Evolutionary conservation across 2,797 vertebrate species (phyloP).

Genomic region (Ctenochaetus hawaiiensis): DNA sequence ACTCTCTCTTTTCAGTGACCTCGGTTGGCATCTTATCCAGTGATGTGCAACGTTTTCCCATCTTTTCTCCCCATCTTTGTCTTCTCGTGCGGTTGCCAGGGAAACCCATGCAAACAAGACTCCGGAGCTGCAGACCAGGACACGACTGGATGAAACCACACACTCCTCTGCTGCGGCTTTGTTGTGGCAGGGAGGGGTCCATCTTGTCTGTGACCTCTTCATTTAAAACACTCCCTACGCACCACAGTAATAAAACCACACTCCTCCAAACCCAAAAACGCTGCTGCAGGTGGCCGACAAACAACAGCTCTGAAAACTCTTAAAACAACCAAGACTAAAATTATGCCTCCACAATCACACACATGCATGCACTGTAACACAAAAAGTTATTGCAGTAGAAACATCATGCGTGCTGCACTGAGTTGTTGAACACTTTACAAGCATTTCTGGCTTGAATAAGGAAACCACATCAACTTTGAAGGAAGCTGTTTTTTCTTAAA

Average conservation of each 20-base stretch:
- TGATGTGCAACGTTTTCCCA: constrained; percentile 38
- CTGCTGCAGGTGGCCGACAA: constrained; percentile 47
- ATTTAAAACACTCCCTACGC: constrained; percentile 65
- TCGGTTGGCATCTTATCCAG: constrained; percentile 34
- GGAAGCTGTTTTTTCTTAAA: constrained; percentile 24
- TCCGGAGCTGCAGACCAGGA: constrained; percentile 20
- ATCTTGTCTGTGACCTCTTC: constrained; percentile 66
- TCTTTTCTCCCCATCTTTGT: constrained; percentile 8
- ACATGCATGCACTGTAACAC: constrained; percentile 21
- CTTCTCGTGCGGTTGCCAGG: constrained; percentile 44
- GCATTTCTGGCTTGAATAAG: constrained; percentile 28
- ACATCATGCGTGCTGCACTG: constrained; percentile 24
- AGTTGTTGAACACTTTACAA: constrained; percentile 41
- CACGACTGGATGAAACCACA: constrained; percentile 52
- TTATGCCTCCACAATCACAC: constrained; percentile 35
- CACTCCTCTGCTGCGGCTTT: constrained; percentile 42
- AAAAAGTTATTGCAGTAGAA: constrained; percentile 45
- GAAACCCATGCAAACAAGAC: constrained; percentile 59
- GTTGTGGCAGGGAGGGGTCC: constrained; percentile 65
- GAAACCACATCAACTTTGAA: constrained; percentile 6
- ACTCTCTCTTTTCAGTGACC: constrained; percentile 31
- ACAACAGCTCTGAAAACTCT: constrained; percentile 62
- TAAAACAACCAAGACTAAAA: constrained; percentile 59
- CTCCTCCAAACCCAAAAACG: constrained; percentile 45
- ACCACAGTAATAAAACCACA: constrained; percentile 64